phyloP scores from a whole-genome alignment of 2,797 vertebrate species.

The Sardinella longiceps region DNA sequence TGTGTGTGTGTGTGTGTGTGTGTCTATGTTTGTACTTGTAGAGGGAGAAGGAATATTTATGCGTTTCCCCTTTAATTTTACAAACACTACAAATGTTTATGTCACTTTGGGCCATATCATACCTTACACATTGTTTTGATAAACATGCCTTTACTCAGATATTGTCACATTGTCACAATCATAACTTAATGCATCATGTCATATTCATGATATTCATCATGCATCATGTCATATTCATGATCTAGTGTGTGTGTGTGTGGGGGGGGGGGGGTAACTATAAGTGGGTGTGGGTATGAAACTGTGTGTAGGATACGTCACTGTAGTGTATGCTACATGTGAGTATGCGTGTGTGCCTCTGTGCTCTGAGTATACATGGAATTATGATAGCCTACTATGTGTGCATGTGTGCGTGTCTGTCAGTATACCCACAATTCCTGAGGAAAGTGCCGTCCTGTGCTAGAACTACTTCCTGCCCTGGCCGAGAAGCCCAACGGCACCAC shows the following conservation, averaged over 20 bases:
- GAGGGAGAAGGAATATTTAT: not conserved
- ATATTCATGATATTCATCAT: not conserved
- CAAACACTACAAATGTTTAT: not conserved
- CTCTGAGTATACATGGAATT: too few relatives aligned
- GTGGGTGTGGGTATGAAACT: not conserved
- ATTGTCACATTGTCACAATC: not conserved
- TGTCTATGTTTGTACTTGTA: not conserved
- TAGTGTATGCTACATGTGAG: not conserved
- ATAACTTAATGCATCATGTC: not conserved
- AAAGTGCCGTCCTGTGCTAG: not conserved
- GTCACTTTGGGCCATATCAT: not conserved
- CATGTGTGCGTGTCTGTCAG: not conserved
- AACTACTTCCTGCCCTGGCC: constrained; percentile 2
- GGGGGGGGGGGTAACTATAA: not conserved
- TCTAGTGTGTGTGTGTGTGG: not conserved
- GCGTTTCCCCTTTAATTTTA: not conserved
- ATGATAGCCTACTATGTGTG: too few relatives aligned
- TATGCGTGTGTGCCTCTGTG: not conserved
- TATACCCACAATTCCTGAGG: constrained; percentile 5
- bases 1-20: not conserved
- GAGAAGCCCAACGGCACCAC: constrained; percentile 7
- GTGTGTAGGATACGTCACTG: not conserved
- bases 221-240: not conserved
- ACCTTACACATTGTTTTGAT: not conserved
- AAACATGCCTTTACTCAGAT: not conserved